Evolutionary conservation across 2,888 invertebrate species (phyloP).

Genomic region (Mesoligia furuncula): DNA sequence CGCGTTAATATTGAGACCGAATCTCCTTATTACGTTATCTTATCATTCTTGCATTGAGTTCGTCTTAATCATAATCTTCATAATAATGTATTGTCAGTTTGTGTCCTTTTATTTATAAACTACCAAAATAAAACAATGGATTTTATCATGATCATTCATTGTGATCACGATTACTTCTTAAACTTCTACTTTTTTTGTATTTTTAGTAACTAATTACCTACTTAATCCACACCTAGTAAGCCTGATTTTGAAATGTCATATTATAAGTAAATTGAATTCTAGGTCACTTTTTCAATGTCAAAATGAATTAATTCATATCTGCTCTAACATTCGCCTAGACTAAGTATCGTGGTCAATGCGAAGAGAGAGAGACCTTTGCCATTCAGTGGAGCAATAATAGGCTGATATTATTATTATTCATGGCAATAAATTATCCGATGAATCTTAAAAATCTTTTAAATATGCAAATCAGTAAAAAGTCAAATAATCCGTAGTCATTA

Average conservation of each 20-base stretch:
- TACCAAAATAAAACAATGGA: constrained; percentile 15
- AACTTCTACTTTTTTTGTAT: background rate
- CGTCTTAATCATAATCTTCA: constrained; percentile 37
- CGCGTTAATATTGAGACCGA: constrained; percentile 38
- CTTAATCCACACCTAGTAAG: no score
- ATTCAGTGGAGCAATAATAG: no score
- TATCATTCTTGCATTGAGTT: constrained; percentile 32
- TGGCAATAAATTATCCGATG: background rate
- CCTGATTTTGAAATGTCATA: background rate
- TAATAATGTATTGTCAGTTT: constrained; percentile 19
- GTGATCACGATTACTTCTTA: background rate
- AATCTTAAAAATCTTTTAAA: background rate
- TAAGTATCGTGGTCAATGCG: background rate
- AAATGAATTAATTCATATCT: background rate
- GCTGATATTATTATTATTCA: background rate
- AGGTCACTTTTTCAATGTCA: background rate
- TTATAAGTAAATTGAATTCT: background rate
- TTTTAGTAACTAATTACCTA: background rate
- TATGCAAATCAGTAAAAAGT: constrained; percentile 1
- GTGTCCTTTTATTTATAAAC: constrained; percentile 7
- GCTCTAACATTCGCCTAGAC: no score
- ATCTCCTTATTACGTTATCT: constrained; percentile 31
- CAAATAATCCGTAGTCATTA: constrained; percentile 14
- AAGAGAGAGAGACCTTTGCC: background rate
- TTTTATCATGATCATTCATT: constrained; percentile 9